Conservation (phyloP, 2,113 vertebrate species). For the Lampris incognitus region DNA sequence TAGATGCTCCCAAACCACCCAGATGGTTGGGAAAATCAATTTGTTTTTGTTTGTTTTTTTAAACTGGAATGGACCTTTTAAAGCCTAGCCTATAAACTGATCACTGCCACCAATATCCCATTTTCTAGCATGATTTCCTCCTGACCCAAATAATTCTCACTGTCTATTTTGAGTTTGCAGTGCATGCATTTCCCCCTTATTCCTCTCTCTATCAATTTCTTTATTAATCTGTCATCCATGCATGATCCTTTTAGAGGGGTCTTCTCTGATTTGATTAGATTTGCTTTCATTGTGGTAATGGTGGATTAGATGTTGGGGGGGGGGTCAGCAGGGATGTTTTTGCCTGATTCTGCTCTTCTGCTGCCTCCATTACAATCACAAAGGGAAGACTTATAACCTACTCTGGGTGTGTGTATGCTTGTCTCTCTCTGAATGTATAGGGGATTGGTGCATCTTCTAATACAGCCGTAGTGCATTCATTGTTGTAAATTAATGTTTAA, state of each 20-base stretch:
- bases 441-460: neutral
- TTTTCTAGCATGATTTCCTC: constrained; percentile 14
- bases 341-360: constrained; percentile 4
- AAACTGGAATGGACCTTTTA: constrained; percentile 14
- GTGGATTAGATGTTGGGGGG: constrained; percentile 62
- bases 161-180: constrained; percentile 53
- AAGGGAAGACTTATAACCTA: constrained; percentile 10
- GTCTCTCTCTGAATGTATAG: constrained; percentile 4
- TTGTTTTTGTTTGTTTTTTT: neutral
- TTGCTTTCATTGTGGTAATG: constrained; percentile 76
- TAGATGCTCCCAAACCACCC: no score
- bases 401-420: constrained; percentile 5
- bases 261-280: constrained; percentile 70
- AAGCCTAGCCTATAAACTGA: constrained; percentile 30
- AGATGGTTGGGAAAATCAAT: no score
- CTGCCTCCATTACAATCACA: constrained; percentile 19
- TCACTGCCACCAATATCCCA: constrained; percentile 15
- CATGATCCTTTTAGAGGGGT: constrained; percentile 68
- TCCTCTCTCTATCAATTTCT: constrained; percentile 52
- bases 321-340: constrained; percentile 57
- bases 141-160: constrained; percentile 64
- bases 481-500: constrained; percentile 27
- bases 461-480: neutral
- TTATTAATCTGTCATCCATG: constrained; percentile 69
- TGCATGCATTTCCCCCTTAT: constrained; percentile 18